Evolutionary conservation across 2,797 vertebrate species (phyloP), one percentile per base, ranked within the genome.

Genomic region (Telmatherina bonti): DNA sequence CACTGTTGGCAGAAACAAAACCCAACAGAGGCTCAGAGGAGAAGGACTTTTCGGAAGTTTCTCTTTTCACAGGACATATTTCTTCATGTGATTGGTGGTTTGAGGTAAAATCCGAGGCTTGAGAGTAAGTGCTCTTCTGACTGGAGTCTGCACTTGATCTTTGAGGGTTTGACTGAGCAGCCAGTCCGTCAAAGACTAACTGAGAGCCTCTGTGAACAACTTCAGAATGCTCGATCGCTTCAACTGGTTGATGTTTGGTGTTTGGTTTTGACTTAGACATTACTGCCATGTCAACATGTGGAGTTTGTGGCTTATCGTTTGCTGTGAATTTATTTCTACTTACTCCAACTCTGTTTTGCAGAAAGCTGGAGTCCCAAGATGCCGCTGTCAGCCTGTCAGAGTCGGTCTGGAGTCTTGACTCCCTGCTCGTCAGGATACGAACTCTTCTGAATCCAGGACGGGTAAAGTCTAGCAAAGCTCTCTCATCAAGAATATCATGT

Each of bases 401-500:
- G 18, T 78, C 83, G 31, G 62, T 77, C 33, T 67, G 75, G 70
- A 60, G 56, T 26, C 11, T 68, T 67, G 53, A 36, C 45, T 85
- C 82, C 67, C 38, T 79, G 54, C 51, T 61, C 0, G 5, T 67
- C 31, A 20, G 15, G 4, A 64, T 47, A 52, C 24, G 24, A 22
- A 65, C 30, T 72, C 53, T 83, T 67, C 76, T 79, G 22, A 63
- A 18, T 1, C 70, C 57, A 2, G 74, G 61, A 51, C 70, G 67
- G 47, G 88, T 87, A 30, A 90, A 90, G 24, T 89, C 76, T 68
- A 85, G 20, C 20, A 85, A 77, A 45, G 73, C 61, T 13, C 79
- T 79, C 57, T 88, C 88, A 62, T 92, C 85, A 31, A 89, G 88
- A 59, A 85, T 51, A 8, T 88, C 61, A 36, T 58, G 68, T 24